phyloP scores from a whole-genome alignment of 2,888 invertebrate genomes.

The Pachymerium ferrugineum region DNA sequence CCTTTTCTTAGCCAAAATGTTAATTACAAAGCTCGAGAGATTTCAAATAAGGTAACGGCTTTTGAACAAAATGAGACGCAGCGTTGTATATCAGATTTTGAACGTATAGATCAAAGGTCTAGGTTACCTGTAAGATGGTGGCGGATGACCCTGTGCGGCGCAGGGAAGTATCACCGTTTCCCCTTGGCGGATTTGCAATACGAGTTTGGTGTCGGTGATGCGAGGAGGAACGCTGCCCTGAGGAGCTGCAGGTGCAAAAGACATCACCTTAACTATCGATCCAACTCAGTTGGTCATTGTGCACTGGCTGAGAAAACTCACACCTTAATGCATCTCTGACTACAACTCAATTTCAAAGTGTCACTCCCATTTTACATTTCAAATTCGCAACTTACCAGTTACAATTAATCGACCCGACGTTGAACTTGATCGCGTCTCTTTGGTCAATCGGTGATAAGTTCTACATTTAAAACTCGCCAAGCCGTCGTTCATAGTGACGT shows the following conservation, averaged over 20 bases:
- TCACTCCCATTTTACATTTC: no score
- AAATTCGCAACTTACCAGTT: conserved; percentile 90
- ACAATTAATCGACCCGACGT: conserved; percentile 90
- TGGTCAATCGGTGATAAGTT: conserved; percentile 85
- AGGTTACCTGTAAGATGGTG: conserved; percentile 28
- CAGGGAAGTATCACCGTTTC: conserved; percentile 10
- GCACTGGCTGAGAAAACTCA: no score
- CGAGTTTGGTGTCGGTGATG: conserved; percentile 27
- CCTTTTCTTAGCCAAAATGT: no score
- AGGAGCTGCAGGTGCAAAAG: not conserved
- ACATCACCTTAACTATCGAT: not conserved
- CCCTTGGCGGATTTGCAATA: not conserved
- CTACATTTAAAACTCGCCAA: conserved; percentile 91
- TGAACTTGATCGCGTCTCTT: conserved; percentile 85
- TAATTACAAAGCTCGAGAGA: no score
- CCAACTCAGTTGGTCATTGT: no score
- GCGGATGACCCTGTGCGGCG: conserved; percentile 20
- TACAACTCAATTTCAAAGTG: no score
- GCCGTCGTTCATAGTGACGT: conserved; percentile 90
- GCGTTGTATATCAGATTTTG: no score
- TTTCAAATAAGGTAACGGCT: no score
- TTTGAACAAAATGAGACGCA: no score
- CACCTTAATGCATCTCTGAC: no score
- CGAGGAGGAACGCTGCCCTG: conserved; percentile 30
- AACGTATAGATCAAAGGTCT: not conserved